These are phyloP conservation scores for Coendou prehensilis DNA, from an alignment of 2,797 vertebrate species.

Conservation along the genomic window DNA sequence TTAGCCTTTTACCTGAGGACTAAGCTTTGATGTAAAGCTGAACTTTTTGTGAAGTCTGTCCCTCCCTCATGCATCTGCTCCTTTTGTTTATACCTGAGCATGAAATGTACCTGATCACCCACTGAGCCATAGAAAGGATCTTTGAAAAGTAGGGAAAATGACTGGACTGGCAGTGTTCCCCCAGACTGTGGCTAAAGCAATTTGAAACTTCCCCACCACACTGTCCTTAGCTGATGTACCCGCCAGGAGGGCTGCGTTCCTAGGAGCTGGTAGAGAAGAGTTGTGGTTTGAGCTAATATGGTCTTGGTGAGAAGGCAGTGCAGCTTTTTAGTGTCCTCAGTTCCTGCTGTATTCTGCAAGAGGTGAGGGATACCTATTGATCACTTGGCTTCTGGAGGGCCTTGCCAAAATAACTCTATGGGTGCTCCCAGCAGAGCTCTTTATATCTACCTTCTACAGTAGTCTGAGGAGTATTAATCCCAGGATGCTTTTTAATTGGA, in stretches of 20 bases:
- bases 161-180: background rate
- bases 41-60: constrained; percentile 37
- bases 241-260: background rate
- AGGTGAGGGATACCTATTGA: constrained; percentile 52
- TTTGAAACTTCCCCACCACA: constrained; percentile 6
- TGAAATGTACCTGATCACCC: constrained; percentile 64
- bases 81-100: constrained; percentile 69
- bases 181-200: background rate
- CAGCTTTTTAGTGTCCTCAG: background rate
- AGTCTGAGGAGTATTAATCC: background rate
- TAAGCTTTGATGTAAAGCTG: constrained; percentile 66
- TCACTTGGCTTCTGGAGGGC: background rate
- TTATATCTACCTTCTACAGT: background rate
- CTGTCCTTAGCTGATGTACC: background rate
- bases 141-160: constrained; percentile 70
- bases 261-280: background rate
- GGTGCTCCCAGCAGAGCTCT: constrained; percentile 3
- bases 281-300: constrained; percentile 41
- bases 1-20: constrained; percentile 56
- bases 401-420: constrained; percentile 59
- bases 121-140: constrained; percentile 62
- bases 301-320: constrained; percentile 15
- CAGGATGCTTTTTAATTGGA: constrained; percentile 78
- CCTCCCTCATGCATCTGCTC: background rate
- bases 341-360: constrained; percentile 24